Evolutionary conservation across 2,113 vertebrate species (phyloP).

Genomic region (Percopsis transmontana): DNA sequence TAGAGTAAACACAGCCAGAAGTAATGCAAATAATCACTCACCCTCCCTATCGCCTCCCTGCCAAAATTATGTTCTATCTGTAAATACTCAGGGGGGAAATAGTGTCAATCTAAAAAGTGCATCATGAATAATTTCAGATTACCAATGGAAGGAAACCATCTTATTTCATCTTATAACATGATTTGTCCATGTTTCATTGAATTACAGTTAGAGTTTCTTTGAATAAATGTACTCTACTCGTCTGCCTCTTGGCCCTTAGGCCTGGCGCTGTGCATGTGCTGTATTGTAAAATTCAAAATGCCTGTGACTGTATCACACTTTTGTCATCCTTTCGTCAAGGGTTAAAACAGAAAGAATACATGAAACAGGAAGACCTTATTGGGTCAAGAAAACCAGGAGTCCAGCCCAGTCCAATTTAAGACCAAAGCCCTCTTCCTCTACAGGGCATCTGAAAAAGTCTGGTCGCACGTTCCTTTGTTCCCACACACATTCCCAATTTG

Average conservation of each 20-base stretch:
- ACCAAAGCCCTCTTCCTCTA: slow-evolving; percentile 21
- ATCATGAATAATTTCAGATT: slow-evolving; percentile 69
- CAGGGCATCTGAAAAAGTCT: slow-evolving; percentile 16
- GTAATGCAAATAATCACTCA: slow-evolving; percentile 24
- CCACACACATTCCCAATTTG: not conserved
- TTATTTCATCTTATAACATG: slow-evolving; percentile 42
- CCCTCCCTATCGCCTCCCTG: slow-evolving; percentile 44
- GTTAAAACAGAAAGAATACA: slow-evolving; percentile 32
- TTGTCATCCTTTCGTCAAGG: slow-evolving; percentile 30
- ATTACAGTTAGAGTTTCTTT: not conserved
- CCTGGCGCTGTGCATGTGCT: slow-evolving; percentile 39
- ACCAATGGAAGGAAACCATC: slow-evolving; percentile 73
- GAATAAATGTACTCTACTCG: not conserved
- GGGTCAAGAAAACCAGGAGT: slow-evolving; percentile 42
- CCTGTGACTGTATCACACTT: slow-evolving; percentile 8
- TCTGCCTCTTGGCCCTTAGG: not conserved
- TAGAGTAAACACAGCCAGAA: slow-evolving; percentile 12
- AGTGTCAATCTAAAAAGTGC: slow-evolving; percentile 75
- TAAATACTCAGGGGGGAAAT: slow-evolving; percentile 54
- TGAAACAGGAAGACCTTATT: slow-evolving; percentile 39
- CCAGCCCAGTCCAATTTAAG: slow-evolving; percentile 7
- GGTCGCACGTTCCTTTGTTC: slow-evolving; percentile 17
- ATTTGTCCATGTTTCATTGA: not conserved
- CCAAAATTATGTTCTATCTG: slow-evolving; percentile 41
- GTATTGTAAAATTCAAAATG: slow-evolving; percentile 24